Evolutionary conservation across 2,797 vertebrate species (phyloP), one percentile per base, ranked within the genome.

Genomic region (Anguilla pacifica): DNA sequence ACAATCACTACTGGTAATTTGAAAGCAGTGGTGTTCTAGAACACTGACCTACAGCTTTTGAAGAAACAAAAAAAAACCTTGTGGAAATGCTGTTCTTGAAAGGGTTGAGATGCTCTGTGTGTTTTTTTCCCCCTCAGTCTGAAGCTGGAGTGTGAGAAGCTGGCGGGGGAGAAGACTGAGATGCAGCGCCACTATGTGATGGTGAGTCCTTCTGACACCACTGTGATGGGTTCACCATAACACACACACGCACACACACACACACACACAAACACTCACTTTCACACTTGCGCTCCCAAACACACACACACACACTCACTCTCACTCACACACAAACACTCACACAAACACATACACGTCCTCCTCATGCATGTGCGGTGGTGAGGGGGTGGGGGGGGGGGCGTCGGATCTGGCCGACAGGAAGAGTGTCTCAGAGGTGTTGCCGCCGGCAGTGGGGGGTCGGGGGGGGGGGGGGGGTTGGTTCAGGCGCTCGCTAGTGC

Each of bases 111-210:
- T 49, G 77, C 2, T 35, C 6, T 17, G 10, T 39, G 1, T 46
- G 17, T 81, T 49, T 1, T 81, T 81, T 10, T 51, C 39, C 2
- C 39, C 7, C 39, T 55, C 95, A 99, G 98, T 95, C 95, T 99
- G 94, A 99, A 99, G 93, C 92, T 99, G 95, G 98, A 99, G 95
- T 99, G 98, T 96, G 98, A 99, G 94, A 99, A 99, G 93, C 96
- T 98, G 90, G 97, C 98, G 94, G 98, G 97, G 92, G 98, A 99
- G 95, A 99, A 99, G 95, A 99, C 98, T 0, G 98, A 99, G 95
- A 99, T 99, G 97, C 98, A 99, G 94, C 96, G 98, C 91, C 98
- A 99, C 96, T 98, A 99, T 96, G 97, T 98, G 91, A 99, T 99
- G 98, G 98, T 99, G 97, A 98, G 98, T 93, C 90, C 61, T 67